These are phyloP conservation scores for Nephrotoma flavescens DNA, from an alignment of 2,888 invertebrate genomes.

Conservation along the genomic window DNA sequence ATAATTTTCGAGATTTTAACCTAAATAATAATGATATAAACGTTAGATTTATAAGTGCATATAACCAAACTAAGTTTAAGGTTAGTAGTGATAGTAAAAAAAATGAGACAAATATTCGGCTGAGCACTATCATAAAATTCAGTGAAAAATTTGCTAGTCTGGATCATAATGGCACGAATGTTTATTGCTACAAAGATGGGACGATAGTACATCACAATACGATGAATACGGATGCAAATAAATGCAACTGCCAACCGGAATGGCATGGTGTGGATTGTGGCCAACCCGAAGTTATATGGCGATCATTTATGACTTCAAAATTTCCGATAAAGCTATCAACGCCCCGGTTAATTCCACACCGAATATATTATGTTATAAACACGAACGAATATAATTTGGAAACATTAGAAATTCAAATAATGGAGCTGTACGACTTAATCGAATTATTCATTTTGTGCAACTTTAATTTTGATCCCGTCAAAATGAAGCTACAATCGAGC, in stretches of 20 bases:
- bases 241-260: constrained; percentile 41
- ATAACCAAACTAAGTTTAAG: background rate
- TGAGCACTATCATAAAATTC: background rate
- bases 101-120: background rate
- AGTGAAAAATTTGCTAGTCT: background rate
- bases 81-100: background rate
- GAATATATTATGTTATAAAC: constrained; percentile 41
- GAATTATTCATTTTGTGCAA: constrained; percentile 46
- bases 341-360: constrained; percentile 31
- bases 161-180: background rate
- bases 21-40: background rate
- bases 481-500: background rate
- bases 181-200: constrained; percentile 9
- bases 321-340: constrained; percentile 14
- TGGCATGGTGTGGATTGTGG: constrained; percentile 53
- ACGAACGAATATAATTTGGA: constrained; percentile 37
- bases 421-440: constrained; percentile 42
- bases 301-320: constrained; percentile 42
- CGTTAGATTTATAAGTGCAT: constrained; percentile 1
- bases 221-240: constrained; percentile 10
- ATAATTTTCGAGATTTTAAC: background rate
- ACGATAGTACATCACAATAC: background rate
- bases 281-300: constrained; percentile 50
- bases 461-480: background rate
- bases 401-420: constrained; percentile 43